Evolutionary conservation across 2,888 invertebrate genomes (phyloP).

Genomic region (Rhagonycha fulva): DNA sequence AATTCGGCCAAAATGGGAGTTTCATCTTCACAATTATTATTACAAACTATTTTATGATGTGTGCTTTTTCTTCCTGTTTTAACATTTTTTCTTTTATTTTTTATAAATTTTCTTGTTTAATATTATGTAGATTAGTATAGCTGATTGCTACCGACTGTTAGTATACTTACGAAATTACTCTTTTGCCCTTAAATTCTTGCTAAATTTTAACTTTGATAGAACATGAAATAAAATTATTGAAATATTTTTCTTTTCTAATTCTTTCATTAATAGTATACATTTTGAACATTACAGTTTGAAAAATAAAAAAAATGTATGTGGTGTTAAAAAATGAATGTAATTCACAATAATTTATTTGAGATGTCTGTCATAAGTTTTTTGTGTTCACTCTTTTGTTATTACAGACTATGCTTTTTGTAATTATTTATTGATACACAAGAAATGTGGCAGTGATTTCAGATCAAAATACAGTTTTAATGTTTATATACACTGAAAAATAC

Average conservation of each 20-base stretch:
- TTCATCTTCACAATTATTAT: too few species aligned
- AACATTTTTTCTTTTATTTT: too few species aligned
- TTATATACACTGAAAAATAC: slow-evolving; percentile 53
- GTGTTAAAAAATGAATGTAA: neutral
- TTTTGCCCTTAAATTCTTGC: neutral
- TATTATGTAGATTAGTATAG: too few species aligned
- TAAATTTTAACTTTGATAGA: neutral
- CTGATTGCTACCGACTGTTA: too few species aligned
- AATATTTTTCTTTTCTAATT: neutral
- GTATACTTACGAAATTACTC: neutral
- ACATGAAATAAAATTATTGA: neutral
- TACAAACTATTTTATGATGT: too few species aligned
- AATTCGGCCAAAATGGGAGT: too few species aligned
- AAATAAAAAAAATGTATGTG: neutral
- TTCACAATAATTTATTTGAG: neutral
- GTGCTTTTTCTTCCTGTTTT: too few species aligned
- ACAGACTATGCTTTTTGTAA: slow-evolving; percentile 26
- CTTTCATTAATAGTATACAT: neutral
- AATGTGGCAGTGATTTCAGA: slow-evolving; percentile 54
- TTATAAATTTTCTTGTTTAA: too few species aligned
- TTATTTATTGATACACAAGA: slow-evolving; percentile 51
- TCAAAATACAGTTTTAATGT: slow-evolving; percentile 51
- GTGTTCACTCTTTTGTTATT: neutral
- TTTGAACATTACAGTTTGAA: neutral
- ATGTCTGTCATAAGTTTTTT: neutral